These are phyloP conservation scores for Idris sp. DNA, from an alignment of 1,140 invertebrate genomes.

Conservation along the genomic window DNA sequence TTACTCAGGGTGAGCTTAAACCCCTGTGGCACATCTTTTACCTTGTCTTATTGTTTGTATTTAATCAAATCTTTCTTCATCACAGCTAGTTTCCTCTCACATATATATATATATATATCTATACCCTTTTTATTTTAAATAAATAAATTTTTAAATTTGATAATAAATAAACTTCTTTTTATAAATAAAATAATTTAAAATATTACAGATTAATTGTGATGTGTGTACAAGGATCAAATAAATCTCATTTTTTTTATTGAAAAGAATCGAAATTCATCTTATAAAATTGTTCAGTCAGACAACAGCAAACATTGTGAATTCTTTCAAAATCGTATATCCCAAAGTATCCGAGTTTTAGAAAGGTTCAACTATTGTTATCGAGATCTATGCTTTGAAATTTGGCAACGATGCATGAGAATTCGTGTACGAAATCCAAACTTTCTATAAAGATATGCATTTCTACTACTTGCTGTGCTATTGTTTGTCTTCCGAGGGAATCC, in stretches of 20 bases:
- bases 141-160: not conserved
- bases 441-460: constrained; percentile 48
- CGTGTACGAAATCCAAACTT: constrained; percentile 32
- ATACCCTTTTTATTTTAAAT: too few relatives aligned
- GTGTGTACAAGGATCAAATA: too few relatives aligned
- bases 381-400: constrained; percentile 40
- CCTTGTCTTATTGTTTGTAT: constrained; percentile 32
- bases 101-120: too few relatives aligned
- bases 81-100: too few relatives aligned
- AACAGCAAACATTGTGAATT: constrained; percentile 3
- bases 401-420: constrained; percentile 35
- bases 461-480: constrained; percentile 26
- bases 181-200: too few relatives aligned
- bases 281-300: too few relatives aligned
- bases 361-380: constrained; percentile 36
- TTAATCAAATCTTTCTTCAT: constrained; percentile 14
- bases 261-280: too few relatives aligned
- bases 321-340: constrained; percentile 20
- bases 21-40: constrained; percentile 29
- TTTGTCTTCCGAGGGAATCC: constrained; percentile 1
- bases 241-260: not conserved
- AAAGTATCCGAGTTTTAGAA: constrained; percentile 42
- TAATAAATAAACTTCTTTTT: not conserved
- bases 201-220: too few relatives aligned
- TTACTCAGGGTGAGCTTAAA: constrained; percentile 30